Evolutionary conservation across 2,113 vertebrate genomes (phyloP).

Genomic region (Nothocercus julius): DNA sequence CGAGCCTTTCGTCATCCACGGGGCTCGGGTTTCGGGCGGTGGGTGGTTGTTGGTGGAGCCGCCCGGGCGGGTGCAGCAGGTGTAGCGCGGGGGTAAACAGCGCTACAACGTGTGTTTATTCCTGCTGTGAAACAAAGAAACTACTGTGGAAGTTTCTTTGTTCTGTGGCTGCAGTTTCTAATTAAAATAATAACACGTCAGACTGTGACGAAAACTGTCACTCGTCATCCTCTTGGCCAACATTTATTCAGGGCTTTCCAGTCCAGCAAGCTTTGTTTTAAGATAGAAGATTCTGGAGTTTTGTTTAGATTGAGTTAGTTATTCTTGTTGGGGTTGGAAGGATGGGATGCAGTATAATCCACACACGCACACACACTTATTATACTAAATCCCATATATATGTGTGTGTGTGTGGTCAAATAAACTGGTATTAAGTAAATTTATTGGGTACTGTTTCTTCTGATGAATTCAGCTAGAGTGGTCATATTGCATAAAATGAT

Average conservation of each 20-base stretch:
- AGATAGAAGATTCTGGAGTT: not conserved
- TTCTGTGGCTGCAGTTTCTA: not conserved
- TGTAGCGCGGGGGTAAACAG: not conserved
- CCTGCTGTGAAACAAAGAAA: not conserved
- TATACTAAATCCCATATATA: no score
- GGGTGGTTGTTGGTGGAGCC: fast-evolving
- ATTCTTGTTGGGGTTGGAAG: not conserved
- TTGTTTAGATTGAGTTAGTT: not conserved
- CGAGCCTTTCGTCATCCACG: not conserved
- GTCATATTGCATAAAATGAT: not conserved
- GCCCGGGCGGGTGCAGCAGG: not conserved
- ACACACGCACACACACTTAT: not conserved
- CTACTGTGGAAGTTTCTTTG: not conserved
- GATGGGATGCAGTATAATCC: not conserved
- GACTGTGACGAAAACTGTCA: not conserved
- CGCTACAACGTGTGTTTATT: not conserved
- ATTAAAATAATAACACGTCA: not conserved
- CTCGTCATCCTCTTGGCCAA: not conserved
- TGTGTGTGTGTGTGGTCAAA: no score
- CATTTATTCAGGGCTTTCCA: not conserved
- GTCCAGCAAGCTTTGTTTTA: not conserved
- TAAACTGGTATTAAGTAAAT: not conserved
- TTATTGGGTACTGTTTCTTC: not conserved
- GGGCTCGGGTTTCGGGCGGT: not conserved
- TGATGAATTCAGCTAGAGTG: not conserved